Conservation (phyloP, 2,113 vertebrate species). For the Brachionichthys hirsutus region DNA sequence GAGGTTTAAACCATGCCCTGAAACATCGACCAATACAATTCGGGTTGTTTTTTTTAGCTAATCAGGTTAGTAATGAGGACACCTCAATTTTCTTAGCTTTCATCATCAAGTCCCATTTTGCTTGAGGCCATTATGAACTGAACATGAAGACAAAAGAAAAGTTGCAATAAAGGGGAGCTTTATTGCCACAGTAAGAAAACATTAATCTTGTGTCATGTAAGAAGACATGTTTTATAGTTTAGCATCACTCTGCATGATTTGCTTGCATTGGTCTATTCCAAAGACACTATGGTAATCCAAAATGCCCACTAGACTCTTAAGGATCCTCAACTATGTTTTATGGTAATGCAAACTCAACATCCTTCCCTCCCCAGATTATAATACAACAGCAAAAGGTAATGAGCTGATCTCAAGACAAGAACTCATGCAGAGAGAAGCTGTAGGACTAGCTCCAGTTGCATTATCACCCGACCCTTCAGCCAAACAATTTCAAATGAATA, state of each 20-base stretch:
- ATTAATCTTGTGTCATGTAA: conserved; percentile 11
- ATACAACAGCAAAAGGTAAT: conserved; percentile 61
- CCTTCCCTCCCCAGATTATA: conserved; percentile 50
- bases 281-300: conserved; percentile 46
- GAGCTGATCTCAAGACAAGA: conserved; percentile 59
- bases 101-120: conserved; percentile 6
- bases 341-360: conserved; percentile 55
- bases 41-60: conserved; percentile 5
- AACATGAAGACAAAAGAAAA: conserved; percentile 15
- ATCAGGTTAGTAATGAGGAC: background rate
- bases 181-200: background rate
- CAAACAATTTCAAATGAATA: conserved; percentile 59
- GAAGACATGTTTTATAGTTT: conserved; percentile 24
- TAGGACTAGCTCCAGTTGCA: conserved; percentile 56
- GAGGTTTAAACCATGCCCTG: conserved; percentile 9
- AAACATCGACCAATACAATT: conserved; percentile 15
- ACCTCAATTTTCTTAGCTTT: conserved; percentile 17
- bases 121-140: background rate
- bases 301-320: conserved; percentile 40
- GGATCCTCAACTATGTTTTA: conserved; percentile 30
- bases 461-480: conserved; percentile 46
- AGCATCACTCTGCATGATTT: conserved; percentile 25
- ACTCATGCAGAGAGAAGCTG: conserved; percentile 64
- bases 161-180: background rate
- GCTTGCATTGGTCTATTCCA: conserved; percentile 21